Base-by-base conservation (phyloP, 2,113 vertebrate genomes). In the Taurulus bubalis region DNA sequence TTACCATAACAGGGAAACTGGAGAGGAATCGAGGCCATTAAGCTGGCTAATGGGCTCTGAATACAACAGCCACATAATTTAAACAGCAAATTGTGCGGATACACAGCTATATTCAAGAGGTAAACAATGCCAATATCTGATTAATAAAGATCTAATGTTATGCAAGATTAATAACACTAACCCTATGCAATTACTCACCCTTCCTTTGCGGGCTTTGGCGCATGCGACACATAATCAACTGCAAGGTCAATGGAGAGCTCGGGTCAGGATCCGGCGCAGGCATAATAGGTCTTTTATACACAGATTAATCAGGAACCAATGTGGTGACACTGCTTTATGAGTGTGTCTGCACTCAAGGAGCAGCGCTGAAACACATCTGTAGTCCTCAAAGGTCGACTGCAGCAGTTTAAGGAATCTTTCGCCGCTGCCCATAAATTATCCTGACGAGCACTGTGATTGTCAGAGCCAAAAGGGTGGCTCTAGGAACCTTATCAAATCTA, bases 391-490 rank as follows among this genome's bases (percentile, higher is more conserved):
- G 86, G 86, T 89, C 73, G 65, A 84, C 59, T 24, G 68, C 86
- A 69, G 88, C 86, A 71, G 88, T 82, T 91, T 84, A 83, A 91
- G 75, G 85, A 91, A 92, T 85, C 66, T 75, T 77, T 88, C 86
- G 83, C 42, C 36, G 26, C 51, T 32, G 60, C 85, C 87, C 84
- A 85, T 92, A 93, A 94, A 94, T 93, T 90, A 91, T 75, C 79
- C 82, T 80, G 87, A 93, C 91, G 85, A 90, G 79, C 76, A 18
- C 53, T 22, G 71, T 68, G 81, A 86, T 77, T 66, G 65, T 80
- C 69, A 28, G 84, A 84, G 88, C 76, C 75, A 77, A 75, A 73
- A 73, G 80, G 79, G 82, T 28, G 87, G 69, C 36, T 72, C 67
- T 8, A 40, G 62, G 59, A 79, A 71, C 65, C 82, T 76, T 79